Conservation (phyloP, 2,888 invertebrate species). For the Diadegma fenestrale region DNA sequence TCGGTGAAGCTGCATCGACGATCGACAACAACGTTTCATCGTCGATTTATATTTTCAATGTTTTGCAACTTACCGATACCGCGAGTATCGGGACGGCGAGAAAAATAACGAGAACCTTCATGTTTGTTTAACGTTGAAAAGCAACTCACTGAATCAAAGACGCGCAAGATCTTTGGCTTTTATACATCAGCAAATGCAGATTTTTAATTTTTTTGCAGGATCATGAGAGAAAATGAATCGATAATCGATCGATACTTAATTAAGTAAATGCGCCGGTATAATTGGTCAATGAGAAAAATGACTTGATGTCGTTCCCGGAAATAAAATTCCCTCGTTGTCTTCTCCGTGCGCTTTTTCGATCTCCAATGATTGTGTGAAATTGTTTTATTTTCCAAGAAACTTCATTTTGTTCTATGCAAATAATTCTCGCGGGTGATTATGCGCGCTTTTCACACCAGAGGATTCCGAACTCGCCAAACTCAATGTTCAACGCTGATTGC, state of each 20-base stretch:
- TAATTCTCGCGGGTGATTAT: not conserved
- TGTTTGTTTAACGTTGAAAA: not conserved
- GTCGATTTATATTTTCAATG: not conserved
- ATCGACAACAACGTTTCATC: not conserved
- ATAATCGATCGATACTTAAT: conserved; percentile 24
- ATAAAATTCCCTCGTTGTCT: not conserved
- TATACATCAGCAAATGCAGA: not conserved
- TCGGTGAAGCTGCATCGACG: not conserved
- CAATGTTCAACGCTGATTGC: not conserved
- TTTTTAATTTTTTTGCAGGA: not conserved
- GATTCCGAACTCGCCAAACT: not conserved
- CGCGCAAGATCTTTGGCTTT: not conserved
- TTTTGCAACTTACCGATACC: conserved; percentile 42
- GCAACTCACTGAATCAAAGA: not conserved
- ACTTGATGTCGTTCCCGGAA: conserved; percentile 5
- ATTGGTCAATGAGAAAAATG: not conserved
- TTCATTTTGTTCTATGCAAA: not conserved
- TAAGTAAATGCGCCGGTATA: not conserved
- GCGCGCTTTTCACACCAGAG: not conserved
- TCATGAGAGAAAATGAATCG: conserved; percentile 18
- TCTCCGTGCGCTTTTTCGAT: not conserved
- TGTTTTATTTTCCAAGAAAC: not conserved
- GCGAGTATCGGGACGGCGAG: conserved; percentile 53
- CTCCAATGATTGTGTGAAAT: not conserved
- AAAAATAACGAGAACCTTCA: conserved; percentile 57